Evolutionary conservation across 2,888 invertebrate species (phyloP), one percentile per base, ranked within the genome.

Genomic region (Chouioia cunea): DNA sequence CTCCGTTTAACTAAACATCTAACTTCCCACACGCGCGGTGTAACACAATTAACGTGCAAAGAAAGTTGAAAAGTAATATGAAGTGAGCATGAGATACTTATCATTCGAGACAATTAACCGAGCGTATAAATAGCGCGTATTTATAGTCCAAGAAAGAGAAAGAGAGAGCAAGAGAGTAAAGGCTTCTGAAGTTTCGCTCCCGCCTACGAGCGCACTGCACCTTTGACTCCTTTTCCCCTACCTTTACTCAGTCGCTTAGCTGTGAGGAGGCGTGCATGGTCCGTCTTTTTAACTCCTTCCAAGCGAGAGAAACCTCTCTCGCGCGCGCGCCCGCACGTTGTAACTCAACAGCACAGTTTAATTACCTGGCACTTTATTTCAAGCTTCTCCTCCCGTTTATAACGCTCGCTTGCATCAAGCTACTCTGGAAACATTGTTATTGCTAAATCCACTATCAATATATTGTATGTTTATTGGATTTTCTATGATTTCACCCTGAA

Each of bases 51-150:
- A 73, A 14, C 8, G 48, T 4, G 48, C 48, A 75, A 77, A 78
- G 78, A 77, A 75, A 80, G 79, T 78, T 78, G 76, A 76, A 79
- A 81, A 79, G 79, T 81, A 81, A 81, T 80, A 80, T 70, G 77
- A 80, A 79, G 78, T 75, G 75, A 74, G 36, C 1, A 36, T 36
- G 36, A 81, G 84, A 84, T 84, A 76, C 78, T 83, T 84, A 84
- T 84, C 84, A 77, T 71, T 75, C 78, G 77, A 83, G 83, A 84
- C 84, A 84, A 84, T 84, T 84, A 84, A 81, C 83, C 75, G 79
- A 78, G 83, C 81, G 79, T 81, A 84, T 82, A 84, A 84, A 84
- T 83, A 83, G 80, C 75, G 76, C 76, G 79, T 83, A 84, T 84
- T 83, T 82, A 81, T 82, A 81, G 81, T 80, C 79, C 77, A 77